Conservation (phyloP, 1,140 invertebrate genomes). For the Portunus trituberculatus region DNA sequence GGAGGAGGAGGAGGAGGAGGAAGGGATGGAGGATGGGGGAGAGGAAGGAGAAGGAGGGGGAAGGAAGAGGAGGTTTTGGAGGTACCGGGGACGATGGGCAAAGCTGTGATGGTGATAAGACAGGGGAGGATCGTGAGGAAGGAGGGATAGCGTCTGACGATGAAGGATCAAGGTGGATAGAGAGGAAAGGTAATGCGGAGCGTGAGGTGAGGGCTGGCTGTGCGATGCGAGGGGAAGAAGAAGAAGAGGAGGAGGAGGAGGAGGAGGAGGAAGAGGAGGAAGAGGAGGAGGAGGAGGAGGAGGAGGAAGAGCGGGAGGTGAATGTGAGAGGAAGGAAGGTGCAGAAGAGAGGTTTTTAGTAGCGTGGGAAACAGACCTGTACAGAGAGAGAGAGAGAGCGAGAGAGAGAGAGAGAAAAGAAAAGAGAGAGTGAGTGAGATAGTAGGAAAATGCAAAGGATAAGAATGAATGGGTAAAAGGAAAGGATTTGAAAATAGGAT, state of each 20-base stretch:
- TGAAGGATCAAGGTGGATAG: neutral
- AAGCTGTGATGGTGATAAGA: conserved; percentile 7
- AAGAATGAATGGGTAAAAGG: neutral
- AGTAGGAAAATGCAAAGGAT: neutral
- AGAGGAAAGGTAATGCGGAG: neutral
- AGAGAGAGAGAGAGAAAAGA: neutral
- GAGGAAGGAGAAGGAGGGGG: neutral
- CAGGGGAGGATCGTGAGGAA: neutral
- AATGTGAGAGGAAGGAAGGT: neutral
- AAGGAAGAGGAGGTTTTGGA: neutral
- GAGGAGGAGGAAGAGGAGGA: neutral
- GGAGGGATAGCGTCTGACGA: neutral
- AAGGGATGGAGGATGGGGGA: neutral
- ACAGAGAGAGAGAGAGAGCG: neutral
- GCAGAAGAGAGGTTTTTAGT: neutral
- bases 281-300: neutral
- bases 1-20: conserved; percentile 22
- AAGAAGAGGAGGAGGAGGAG: neutral
- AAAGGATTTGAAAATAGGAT: neutral
- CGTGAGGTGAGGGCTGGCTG: neutral
- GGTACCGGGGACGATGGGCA: neutral
- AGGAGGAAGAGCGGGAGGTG: neutral
- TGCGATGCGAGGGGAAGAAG: neutral
- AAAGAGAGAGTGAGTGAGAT: neutral
- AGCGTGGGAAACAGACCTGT: neutral